Evolutionary conservation across 2,797 vertebrate species (phyloP).

Genomic region (Anolis apletophallus): DNA sequence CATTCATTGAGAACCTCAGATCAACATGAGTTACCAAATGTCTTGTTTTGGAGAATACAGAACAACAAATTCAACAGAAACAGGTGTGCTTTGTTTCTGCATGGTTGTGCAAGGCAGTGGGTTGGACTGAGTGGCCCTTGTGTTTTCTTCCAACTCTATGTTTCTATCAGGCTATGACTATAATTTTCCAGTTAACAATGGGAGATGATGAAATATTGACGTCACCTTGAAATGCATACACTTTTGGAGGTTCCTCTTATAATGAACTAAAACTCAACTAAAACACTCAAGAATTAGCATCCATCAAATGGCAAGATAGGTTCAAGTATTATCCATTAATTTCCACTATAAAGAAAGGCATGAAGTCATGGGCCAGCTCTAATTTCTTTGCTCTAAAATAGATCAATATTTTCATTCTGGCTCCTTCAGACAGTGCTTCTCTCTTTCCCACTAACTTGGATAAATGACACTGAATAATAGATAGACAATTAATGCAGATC

Average conservation of each 20-base stretch:
- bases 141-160: too few relatives aligned
- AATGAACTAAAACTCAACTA: background rate
- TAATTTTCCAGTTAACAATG: background rate
- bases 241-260: background rate
- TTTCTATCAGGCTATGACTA: too few relatives aligned
- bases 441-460: background rate
- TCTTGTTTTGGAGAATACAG: background rate
- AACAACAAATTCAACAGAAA: background rate
- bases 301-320: background rate
- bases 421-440: background rate
- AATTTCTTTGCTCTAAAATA: background rate
- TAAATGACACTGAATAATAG: conserved; percentile 5
- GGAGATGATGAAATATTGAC: background rate
- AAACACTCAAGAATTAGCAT: background rate
- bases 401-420: background rate
- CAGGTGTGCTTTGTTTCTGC: background rate
- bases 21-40: background rate
- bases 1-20: background rate
- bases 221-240: background rate
- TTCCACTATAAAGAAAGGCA: background rate
- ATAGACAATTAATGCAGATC: conserved; percentile 1
- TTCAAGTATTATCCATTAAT: conserved; percentile 2
- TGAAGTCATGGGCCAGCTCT: conserved; percentile 6
- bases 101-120: too few relatives aligned
- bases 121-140: too few relatives aligned